These are phyloP conservation scores for Zeugodacus cucurbitae DNA, from an alignment of 1,140 invertebrate species.

Conservation along the genomic window DNA sequence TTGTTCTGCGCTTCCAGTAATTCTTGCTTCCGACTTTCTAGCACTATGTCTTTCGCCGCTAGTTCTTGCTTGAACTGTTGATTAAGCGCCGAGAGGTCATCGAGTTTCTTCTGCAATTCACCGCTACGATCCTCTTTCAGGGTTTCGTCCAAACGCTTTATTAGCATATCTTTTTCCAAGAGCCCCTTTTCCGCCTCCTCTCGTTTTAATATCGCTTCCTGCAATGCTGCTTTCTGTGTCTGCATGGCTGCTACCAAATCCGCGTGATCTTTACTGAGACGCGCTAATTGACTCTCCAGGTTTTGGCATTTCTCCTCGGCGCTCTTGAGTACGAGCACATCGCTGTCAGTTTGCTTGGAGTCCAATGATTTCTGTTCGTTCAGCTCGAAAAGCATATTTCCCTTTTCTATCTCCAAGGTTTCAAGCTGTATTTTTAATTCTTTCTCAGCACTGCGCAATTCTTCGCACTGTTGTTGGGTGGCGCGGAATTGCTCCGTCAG, in stretches of 20 bases:
- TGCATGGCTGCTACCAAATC: constrained; percentile 45
- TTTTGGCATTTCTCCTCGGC: constrained; percentile 59
- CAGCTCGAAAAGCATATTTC: constrained; percentile 51
- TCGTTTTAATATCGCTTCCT: constrained; percentile 41
- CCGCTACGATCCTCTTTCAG: not conserved
- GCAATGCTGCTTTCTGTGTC: constrained; percentile 40
- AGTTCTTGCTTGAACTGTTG: constrained; percentile 25
- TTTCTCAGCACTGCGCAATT: constrained; percentile 27
- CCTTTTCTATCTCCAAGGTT: constrained; percentile 54
- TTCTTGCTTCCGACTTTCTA: constrained; percentile 28
- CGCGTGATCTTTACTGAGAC: constrained; percentile 46
- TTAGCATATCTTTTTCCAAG: constrained; percentile 3
- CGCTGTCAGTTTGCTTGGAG: constrained; percentile 60
- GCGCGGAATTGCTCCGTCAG: constrained; percentile 52
- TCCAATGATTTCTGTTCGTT: constrained; percentile 67
- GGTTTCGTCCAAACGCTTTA: not conserved
- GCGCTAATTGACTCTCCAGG: constrained; percentile 44
- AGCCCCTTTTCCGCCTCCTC: constrained; percentile 40
- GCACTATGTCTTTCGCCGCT: constrained; percentile 38
- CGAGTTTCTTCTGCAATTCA: constrained; percentile 17
- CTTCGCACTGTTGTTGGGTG: constrained; percentile 39
- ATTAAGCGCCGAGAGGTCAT: not conserved
- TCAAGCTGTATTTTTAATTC: constrained; percentile 42
- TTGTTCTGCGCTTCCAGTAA: not conserved
- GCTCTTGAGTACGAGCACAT: constrained; percentile 59